Percentiles rank a stretch among this genome's conserved stretches.
Conservation (phyloP, 2,797 vertebrate species). For the Ceryle rudis region DNA sequence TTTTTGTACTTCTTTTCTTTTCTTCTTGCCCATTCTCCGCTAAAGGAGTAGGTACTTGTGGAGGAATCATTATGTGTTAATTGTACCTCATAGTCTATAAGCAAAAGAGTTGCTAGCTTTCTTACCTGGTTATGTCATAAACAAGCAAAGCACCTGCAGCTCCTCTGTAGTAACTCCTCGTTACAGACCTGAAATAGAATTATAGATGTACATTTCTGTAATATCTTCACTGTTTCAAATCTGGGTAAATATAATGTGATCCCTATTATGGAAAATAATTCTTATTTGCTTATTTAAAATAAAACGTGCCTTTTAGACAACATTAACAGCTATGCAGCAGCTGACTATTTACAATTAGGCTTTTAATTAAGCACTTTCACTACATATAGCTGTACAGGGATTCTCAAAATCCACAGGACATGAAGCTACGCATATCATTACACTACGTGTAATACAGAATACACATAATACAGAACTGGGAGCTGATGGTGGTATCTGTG, state of each 20-base stretch:
- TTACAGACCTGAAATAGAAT: conserved; percentile 90
- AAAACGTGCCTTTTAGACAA: not conserved
- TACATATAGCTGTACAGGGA: not conserved
- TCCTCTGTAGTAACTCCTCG: conserved; percentile 97
- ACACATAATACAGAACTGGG: not conserved
- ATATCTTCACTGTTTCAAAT: not conserved
- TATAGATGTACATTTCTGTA: not conserved
- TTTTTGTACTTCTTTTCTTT: not conserved
- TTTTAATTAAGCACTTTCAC: not conserved
- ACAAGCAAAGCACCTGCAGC: conserved; percentile 95
- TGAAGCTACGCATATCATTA: not conserved
- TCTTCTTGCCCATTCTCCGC: not conserved
- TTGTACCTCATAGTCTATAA: not conserved
- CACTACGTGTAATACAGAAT: not conserved
- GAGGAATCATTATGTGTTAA: not conserved
- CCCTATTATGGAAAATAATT: not conserved
- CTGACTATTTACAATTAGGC: not conserved
- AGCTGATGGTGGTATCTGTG: not conserved
- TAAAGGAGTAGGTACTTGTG: not conserved
- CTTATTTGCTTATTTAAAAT: not conserved
- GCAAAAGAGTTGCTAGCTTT: not conserved
- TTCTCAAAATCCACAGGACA: not conserved
- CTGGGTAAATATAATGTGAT: not conserved
- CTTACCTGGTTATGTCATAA: conserved; percentile 97
- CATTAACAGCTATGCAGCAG: not conserved